These are phyloP conservation scores for Pogonocherus hispidulus DNA, from an alignment of 2,888 invertebrate genomes.

Conservation along the genomic window DNA sequence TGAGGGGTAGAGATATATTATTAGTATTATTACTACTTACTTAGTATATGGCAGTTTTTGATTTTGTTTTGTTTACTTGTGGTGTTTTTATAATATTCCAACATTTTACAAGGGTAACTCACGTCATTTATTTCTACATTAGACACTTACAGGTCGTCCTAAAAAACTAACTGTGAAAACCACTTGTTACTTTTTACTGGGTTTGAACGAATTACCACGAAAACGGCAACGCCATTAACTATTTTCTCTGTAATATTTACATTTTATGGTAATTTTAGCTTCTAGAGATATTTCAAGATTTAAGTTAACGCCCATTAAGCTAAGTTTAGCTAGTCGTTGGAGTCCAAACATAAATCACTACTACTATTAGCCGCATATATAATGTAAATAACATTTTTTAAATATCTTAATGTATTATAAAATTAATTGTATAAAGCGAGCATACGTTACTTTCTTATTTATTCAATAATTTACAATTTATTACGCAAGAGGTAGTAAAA, in stretches of 20 bases:
- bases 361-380: not conserved
- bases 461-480: not conserved
- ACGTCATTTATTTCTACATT: too few species aligned
- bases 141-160: too few species aligned
- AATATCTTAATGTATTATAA: not conserved
- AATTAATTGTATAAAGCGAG: conserved; percentile 1
- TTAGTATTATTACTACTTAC: too few species aligned
- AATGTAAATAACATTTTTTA: not conserved
- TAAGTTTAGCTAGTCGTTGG: not conserved
- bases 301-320: not conserved
- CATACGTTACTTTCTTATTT: conserved; percentile 1
- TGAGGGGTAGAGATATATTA: too few species aligned
- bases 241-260: not conserved
- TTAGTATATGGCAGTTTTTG: too few species aligned
- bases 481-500: not conserved
- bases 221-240: too few species aligned
- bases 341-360: not conserved
- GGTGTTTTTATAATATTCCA: too few species aligned
- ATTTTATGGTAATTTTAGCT: not conserved
- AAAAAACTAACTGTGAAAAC: too few species aligned
- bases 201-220: too few species aligned
- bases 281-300: not conserved
- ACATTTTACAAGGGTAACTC: too few species aligned
- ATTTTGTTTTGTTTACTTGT: too few species aligned
- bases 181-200: too few species aligned